Percentiles rank a stretch among this genome's conserved stretches.
Conservation (phyloP, 1,140 invertebrate species). For the Leptopilina boulardi region DNA sequence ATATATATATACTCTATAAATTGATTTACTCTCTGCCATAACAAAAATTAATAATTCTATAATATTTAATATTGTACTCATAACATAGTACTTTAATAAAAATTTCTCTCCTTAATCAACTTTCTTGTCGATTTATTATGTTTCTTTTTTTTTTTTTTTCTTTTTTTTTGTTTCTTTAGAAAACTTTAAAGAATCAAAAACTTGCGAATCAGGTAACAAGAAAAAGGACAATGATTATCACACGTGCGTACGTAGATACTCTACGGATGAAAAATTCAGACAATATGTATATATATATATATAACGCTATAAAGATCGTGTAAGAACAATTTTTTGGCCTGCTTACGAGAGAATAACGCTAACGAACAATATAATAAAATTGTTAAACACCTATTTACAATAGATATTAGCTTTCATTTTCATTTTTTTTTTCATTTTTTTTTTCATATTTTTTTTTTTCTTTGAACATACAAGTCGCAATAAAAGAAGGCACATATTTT, state of each 20-base stretch:
- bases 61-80: conserved; percentile 12
- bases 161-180: background rate
- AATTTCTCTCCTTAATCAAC: background rate
- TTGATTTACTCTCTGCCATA: conserved; percentile 49
- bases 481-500: conserved; percentile 31
- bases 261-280: conserved; percentile 22
- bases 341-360: conserved; percentile 31
- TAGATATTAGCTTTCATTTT: conserved; percentile 21
- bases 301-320: conserved; percentile 23
- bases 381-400: conserved; percentile 25
- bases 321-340: conserved; percentile 33
- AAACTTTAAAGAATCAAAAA: background rate
- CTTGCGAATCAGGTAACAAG: conserved; percentile 11
- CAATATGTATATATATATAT: background rate
- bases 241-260: conserved; percentile 32
- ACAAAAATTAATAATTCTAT: conserved; percentile 38
- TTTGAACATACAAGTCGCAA: conserved; percentile 19
- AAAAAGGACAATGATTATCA: conserved; percentile 12
- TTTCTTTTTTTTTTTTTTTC: no score
- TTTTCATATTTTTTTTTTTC: no score
- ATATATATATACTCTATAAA: conserved; percentile 60
- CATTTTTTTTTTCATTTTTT: no score
- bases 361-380: conserved; percentile 30
- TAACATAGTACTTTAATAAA: conserved; percentile 8
- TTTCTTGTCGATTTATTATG: background rate